These are phyloP conservation scores for Orchesellides sinensis DNA, from an alignment of 2,888 invertebrate genomes.

Conservation along the genomic window DNA sequence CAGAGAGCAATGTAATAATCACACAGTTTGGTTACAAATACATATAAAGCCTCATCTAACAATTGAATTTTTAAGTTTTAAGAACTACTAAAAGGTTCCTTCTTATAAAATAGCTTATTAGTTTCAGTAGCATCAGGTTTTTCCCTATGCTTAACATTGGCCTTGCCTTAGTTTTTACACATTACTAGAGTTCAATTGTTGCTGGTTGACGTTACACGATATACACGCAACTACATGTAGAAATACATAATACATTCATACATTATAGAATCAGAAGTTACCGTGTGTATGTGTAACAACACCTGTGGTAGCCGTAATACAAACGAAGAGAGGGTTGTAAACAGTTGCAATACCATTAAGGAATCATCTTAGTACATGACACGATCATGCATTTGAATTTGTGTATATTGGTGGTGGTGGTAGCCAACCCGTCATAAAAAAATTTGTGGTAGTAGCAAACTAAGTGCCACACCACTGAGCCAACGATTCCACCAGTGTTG, in stretches of 20 bases:
- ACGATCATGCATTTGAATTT: too few relatives aligned
- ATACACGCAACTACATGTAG: not conserved
- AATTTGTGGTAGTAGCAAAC: too few relatives aligned
- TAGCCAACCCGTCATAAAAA: too few relatives aligned
- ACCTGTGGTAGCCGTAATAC: conserved; percentile 34
- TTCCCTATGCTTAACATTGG: conserved; percentile 18
- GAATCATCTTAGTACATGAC: not conserved
- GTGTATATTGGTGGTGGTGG: too few relatives aligned
- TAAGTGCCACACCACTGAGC: too few relatives aligned
- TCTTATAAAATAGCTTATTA: conserved; percentile 9
- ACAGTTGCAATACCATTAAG: conserved; percentile 34
- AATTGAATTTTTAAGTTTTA: too few relatives aligned
- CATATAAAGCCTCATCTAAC: too few relatives aligned
- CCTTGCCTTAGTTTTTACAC: conserved; percentile 55
- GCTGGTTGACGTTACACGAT: conserved; percentile 35
- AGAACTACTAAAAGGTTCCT: too few relatives aligned
- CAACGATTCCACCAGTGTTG: not conserved
- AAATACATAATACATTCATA: not conserved
- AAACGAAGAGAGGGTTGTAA: conserved; percentile 27
- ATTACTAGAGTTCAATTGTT: conserved; percentile 42
- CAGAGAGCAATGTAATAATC: too few relatives aligned
- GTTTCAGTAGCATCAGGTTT: not conserved
- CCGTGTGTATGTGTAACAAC: conserved; percentile 48
- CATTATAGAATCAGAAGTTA: too few relatives aligned
- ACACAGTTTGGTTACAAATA: too few relatives aligned